These are phyloP conservation scores for Sweltsa coloradensis DNA, from an alignment of 1,140 invertebrate genomes.

Conservation along the genomic window DNA sequence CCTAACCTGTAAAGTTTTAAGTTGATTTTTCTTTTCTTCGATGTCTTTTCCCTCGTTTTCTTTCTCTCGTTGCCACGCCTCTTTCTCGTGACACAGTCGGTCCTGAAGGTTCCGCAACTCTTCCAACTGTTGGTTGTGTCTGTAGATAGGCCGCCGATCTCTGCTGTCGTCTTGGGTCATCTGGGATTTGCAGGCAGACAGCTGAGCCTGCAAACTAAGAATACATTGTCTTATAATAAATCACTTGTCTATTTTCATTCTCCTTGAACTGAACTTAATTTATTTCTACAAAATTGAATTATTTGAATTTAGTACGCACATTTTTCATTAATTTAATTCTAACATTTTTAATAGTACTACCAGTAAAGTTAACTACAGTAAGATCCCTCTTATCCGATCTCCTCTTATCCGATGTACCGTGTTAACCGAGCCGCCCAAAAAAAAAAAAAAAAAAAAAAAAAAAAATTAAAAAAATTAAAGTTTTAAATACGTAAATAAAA, in stretches of 20 bases:
- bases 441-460: too few relatives aligned
- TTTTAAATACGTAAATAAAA: too few relatives aligned
- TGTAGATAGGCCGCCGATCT: conserved; percentile 39
- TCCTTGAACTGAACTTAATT: neutral
- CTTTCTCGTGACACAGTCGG: conserved; percentile 65
- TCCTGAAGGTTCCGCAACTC: conserved; percentile 60
- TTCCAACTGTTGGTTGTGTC: conserved; percentile 59
- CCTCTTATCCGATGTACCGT: too few relatives aligned
- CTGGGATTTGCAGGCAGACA: conserved; percentile 35
- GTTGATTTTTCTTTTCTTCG: conserved; percentile 45
- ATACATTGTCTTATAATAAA: conserved; percentile 5
- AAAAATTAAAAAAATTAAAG: too few relatives aligned
- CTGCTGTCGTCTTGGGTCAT: conserved; percentile 26
- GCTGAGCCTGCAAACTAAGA: conserved; percentile 46
- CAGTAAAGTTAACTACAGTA: too few relatives aligned
- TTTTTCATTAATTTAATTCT: too few relatives aligned
- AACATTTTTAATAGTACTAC: too few relatives aligned
- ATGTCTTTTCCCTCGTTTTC: conserved; percentile 46
- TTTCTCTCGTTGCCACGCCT: conserved; percentile 52
- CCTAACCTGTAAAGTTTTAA: conserved; percentile 39
- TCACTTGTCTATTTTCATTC: neutral
- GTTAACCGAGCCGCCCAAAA: too few relatives aligned
- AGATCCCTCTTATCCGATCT: too few relatives aligned
- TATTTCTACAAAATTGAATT: too few relatives aligned
- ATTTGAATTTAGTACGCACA: too few relatives aligned